A percentile compares a stretch with the other conserved stretches of the same genome.
Conservation (phyloP, 2,113 vertebrate genomes). For the Mus musculus region GRCm39 chr12:25978501-25979000, state of each 20-base stretch:
- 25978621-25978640: not conserved
- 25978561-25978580: not conserved
- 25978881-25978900: fast-evolving
- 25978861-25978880: not conserved
- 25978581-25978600: not conserved
- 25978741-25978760: too few species aligned
- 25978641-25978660: not conserved
- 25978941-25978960: not conserved
- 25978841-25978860: not conserved
- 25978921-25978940: not conserved
- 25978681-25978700: fast-evolving
- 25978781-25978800: not conserved
- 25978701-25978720: too few species aligned
- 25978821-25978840: not conserved
- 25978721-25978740: too few species aligned
- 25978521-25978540: not conserved
- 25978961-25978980: not conserved
- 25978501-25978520: not conserved
- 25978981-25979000: not conserved
- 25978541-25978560: not conserved
- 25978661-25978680: not conserved
- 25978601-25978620: not conserved
- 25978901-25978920: not conserved
- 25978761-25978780: too few species aligned
- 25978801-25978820: not conserved